These are phyloP conservation scores for Acleris holmiana DNA, from an alignment of 2,888 invertebrate species.

Conservation along the genomic window DNA sequence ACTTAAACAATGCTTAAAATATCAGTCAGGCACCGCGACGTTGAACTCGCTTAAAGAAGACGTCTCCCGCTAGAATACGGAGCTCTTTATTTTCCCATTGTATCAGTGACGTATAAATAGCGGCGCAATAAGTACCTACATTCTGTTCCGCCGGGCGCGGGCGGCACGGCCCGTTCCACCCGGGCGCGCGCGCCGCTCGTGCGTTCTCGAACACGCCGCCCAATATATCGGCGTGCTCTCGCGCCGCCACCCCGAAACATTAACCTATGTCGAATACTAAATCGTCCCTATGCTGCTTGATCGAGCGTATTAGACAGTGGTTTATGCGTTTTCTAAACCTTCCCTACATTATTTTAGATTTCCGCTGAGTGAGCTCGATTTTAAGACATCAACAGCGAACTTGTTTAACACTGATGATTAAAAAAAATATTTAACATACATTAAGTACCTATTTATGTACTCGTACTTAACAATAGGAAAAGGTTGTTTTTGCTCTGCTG, in stretches of 20 bases:
- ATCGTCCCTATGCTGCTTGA: slow-evolving; percentile 30
- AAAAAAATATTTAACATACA: too few relatives aligned
- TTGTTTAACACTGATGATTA: background rate
- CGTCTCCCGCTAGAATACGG: slow-evolving; percentile 11
- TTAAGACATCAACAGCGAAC: background rate
- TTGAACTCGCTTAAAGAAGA: slow-evolving; percentile 16
- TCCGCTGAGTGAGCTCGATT: background rate
- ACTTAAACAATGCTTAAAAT: too few relatives aligned
- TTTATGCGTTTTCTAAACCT: slow-evolving; percentile 21
- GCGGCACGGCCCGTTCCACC: slow-evolving; percentile 62
- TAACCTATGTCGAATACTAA: slow-evolving; percentile 40
- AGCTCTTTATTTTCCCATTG: slow-evolving; percentile 41
- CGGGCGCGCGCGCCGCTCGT: slow-evolving; percentile 63
- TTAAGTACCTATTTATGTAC: too few relatives aligned
- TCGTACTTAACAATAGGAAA: too few relatives aligned
- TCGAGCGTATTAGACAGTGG: slow-evolving; percentile 27
- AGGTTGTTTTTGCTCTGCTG: too few relatives aligned
- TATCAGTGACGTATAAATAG: slow-evolving; percentile 36
- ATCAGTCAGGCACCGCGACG: background rate
- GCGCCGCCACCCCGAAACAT: slow-evolving; percentile 50
- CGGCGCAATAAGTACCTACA: slow-evolving; percentile 27
- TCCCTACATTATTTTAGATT: background rate
- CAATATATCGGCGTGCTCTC: slow-evolving; percentile 65
- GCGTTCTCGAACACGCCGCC: slow-evolving; percentile 68
- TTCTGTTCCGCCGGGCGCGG: slow-evolving; percentile 49